phyloP scores from a whole-genome alignment of 2,888 invertebrate species.

The Himalopsyche kuldschensis region DNA sequence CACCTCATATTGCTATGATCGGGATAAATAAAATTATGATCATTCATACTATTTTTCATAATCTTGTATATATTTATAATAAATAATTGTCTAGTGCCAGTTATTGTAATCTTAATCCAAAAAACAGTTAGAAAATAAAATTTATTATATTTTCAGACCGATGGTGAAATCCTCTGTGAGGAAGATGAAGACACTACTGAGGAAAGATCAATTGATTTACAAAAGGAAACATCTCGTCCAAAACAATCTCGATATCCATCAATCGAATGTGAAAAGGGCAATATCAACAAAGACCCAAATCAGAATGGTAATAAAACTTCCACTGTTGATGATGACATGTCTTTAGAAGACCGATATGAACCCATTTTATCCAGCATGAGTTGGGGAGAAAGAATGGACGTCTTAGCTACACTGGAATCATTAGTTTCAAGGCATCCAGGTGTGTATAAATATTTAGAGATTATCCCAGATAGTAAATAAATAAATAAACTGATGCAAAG shows the following conservation, averaged over 20 bases:
- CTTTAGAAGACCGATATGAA: slow-evolving; percentile 70
- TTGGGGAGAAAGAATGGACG: slow-evolving; percentile 85
- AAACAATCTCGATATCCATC: slow-evolving; percentile 45
- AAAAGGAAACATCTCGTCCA: slow-evolving; percentile 1
- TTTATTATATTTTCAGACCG: slow-evolving; percentile 52
- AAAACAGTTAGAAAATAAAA: too few relatives aligned
- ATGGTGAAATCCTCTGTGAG: slow-evolving; percentile 64
- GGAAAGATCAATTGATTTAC: slow-evolving; percentile 20
- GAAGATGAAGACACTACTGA: slow-evolving; percentile 47
- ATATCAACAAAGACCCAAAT: not conserved
- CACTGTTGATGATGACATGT: slow-evolving; percentile 51
- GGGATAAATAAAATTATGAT: too few relatives aligned
- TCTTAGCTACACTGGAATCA: slow-evolving; percentile 74
- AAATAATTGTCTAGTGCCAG: too few relatives aligned
- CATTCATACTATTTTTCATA: too few relatives aligned
- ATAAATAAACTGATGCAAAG: not conserved
- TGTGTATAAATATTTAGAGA: not conserved
- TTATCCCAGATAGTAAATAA: not conserved
- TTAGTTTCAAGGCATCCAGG: slow-evolving; percentile 89
- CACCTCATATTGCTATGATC: too few relatives aligned
- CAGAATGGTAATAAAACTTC: slow-evolving; percentile 40
- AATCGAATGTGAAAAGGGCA: slow-evolving; percentile 31
- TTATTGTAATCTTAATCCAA: too few relatives aligned
- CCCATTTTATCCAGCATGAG: slow-evolving; percentile 75
- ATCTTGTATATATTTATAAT: too few relatives aligned